Evolutionary conservation across 2,113 vertebrate species (phyloP).

Genomic region (Microcebus murinus): DNA sequence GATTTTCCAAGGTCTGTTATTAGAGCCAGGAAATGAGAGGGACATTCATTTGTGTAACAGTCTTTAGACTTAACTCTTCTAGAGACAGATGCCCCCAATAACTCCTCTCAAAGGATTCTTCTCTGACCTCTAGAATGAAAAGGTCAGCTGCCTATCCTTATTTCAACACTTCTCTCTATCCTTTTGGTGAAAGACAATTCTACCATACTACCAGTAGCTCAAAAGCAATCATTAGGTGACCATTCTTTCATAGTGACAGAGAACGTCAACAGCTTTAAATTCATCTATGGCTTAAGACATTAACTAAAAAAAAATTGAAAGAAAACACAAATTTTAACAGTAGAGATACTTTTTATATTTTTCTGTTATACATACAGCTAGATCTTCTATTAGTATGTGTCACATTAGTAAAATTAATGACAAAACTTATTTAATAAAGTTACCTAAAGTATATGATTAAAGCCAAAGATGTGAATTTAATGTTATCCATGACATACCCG

Average conservation of each 20-base stretch:
- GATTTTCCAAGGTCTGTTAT: neutral
- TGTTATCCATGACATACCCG: neutral
- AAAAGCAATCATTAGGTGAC: neutral
- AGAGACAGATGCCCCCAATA: neutral
- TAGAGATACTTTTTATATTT: neutral
- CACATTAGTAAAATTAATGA: conserved; percentile 29
- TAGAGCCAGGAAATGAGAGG: neutral
- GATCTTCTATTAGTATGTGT: neutral
- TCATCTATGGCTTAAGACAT: neutral
- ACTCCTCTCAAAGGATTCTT: neutral
- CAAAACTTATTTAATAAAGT: conserved; percentile 30
- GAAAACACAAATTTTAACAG: conserved; percentile 19
- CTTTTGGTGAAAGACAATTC: neutral
- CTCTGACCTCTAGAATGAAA: neutral
- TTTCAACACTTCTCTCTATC: neutral
- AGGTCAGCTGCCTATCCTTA: neutral
- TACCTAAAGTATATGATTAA: conserved; percentile 6
- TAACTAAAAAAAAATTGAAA: neutral
- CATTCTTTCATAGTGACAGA: neutral
- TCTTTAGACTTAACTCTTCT: neutral
- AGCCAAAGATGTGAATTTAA: neutral
- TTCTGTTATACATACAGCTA: neutral
- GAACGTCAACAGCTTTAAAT: conserved; percentile 1
- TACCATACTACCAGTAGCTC: neutral
- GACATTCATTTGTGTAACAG: neutral